Conservation (phyloP, 1,140 invertebrate species). For the Drosophila serrata region DNA sequence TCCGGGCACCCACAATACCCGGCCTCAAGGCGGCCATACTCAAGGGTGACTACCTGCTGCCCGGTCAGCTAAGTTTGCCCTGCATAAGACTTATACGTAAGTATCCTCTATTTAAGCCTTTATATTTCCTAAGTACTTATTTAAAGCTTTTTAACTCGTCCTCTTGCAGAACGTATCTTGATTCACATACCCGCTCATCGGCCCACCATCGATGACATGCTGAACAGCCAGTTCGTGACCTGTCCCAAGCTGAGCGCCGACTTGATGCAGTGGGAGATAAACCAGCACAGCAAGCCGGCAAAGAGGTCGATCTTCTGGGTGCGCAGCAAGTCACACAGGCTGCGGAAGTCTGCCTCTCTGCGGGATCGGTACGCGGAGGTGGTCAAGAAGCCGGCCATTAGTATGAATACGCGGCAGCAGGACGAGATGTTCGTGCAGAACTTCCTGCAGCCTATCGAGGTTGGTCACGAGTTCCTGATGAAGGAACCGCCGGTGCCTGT, state of each 20-base stretch:
- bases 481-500: constrained; percentile 35
- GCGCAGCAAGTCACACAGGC: constrained; percentile 82
- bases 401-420: constrained; percentile 82
- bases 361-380: constrained; percentile 84
- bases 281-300: constrained; percentile 73
- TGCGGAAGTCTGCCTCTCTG: constrained; percentile 81
- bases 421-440: constrained; percentile 81
- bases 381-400: constrained; percentile 80
- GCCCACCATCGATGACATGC: constrained; percentile 85
- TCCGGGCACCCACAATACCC: constrained; percentile 88
- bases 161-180: constrained; percentile 83
- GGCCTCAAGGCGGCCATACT: constrained; percentile 90
- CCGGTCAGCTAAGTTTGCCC: constrained; percentile 85
- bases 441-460: constrained; percentile 80
- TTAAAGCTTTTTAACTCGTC: too few species aligned
- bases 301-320: constrained; percentile 85
- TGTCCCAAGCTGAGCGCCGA: constrained; percentile 79
- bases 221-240: constrained; percentile 85
- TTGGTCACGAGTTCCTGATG: constrained; percentile 50
- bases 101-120: too few species aligned
- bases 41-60: constrained; percentile 88
- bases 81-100: constrained; percentile 86
- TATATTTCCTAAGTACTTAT: too few species aligned
- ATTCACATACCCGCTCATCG: constrained; percentile 85
- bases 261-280: constrained; percentile 81